Evolutionary conservation across 2,888 invertebrate genomes (phyloP), one percentile per base, ranked within the genome.

Genomic region (Netelia melanura): DNA sequence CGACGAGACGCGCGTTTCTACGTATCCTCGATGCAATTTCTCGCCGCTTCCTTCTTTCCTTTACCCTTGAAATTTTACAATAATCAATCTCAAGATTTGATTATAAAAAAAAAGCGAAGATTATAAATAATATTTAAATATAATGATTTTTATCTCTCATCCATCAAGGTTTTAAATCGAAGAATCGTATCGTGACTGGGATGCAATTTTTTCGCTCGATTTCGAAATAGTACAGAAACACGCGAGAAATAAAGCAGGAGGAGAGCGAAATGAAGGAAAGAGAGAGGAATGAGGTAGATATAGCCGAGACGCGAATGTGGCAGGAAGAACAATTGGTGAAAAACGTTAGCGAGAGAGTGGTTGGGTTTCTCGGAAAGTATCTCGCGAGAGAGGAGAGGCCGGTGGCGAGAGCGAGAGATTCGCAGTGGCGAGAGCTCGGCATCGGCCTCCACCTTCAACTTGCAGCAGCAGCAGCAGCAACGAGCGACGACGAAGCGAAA

Each of bases 351-450:
- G 43, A 44, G 44, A 80, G 81, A 83, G 78, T 82, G 68, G 86
- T 82, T 77, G 79, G 62, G 80, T 82, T 86, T 86, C 86, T 86
- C 52, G 80, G 86, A 86, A 86, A 85, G 85, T 86, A 79, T 85
- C 82, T 85, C 84, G 81, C 79, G 52, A 68, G 78, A 68, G 68
- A 25, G 72, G 44, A 58, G 67, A 65, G 65, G 56, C 38, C 52
- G 67, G 56, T 65, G 56, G 56, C 48, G 56, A 62, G 80, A 70
- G 58, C 65, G 80, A 79, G 25, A 80, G 65, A 58, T 67, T 74
- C 64, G 77, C 67, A 67, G 74, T 5, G 30, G 58, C 65, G 80
- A 79, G 43, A 80, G 65, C 64, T 72, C 67, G 61, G 74, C 71
- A 43, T 56, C 61, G 72, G 25, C 74, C 67, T 83, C 83, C 78